Conservation (phyloP, 2,113 vertebrate genomes). For the Esox niger region DNA sequence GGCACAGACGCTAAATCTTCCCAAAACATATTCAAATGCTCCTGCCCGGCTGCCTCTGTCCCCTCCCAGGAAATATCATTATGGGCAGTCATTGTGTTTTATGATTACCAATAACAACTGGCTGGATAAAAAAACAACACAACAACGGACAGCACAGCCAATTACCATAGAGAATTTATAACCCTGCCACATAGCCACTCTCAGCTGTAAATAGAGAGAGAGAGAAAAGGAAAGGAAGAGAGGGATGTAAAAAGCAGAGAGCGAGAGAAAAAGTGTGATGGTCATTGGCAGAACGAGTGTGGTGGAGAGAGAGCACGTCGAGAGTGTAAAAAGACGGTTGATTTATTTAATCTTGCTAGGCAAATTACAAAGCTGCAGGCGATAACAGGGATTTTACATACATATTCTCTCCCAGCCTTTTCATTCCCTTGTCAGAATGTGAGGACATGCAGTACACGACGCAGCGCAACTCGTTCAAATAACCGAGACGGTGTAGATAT, state of each 20-base stretch:
- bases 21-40: slow-evolving; percentile 54
- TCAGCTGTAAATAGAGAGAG: slow-evolving; percentile 27
- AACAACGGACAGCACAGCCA: slow-evolving; percentile 58
- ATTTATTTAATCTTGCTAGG: slow-evolving; percentile 52
- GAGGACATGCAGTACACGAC: neutral
- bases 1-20: slow-evolving; percentile 59
- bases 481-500: neutral
- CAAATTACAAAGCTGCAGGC: slow-evolving; percentile 42
- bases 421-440: too few species aligned
- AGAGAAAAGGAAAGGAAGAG: too few species aligned
- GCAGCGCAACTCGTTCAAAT: slow-evolving; percentile 5
- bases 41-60: slow-evolving; percentile 30
- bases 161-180: slow-evolving; percentile 60
- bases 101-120: slow-evolving; percentile 61
- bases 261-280: too few species aligned
- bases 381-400: slow-evolving; percentile 38
- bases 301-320: too few species aligned
- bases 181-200: slow-evolving; percentile 24
- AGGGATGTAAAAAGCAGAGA: too few species aligned
- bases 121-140: slow-evolving; percentile 47
- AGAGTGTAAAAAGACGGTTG: slow-evolving; percentile 42
- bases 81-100: slow-evolving; percentile 68
- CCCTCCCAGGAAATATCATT: slow-evolving; percentile 58
- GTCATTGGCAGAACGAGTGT: too few species aligned
- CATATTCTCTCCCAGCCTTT: neutral